Conservation (phyloP, 2,113 vertebrate genomes). For the Heteronetta atricapilla region DNA sequence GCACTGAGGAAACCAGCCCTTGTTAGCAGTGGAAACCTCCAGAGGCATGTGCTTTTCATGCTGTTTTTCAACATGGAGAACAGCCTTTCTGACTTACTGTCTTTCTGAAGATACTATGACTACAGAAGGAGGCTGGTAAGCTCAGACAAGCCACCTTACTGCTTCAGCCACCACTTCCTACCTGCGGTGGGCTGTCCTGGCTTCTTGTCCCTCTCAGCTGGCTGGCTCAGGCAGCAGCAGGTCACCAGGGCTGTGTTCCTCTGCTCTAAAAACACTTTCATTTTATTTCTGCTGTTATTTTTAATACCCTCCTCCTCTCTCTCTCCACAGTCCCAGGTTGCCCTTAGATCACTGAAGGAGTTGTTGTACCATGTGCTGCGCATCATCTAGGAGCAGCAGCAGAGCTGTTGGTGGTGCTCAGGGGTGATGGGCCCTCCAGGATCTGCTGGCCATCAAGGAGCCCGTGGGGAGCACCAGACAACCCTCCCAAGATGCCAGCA, state of each 20-base stretch:
- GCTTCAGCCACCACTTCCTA: background rate
- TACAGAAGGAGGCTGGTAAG: background rate
- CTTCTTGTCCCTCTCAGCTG: background rate
- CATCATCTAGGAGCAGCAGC: background rate
- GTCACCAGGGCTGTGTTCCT: background rate
- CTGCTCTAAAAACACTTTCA: background rate
- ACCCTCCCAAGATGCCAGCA: slow-evolving; percentile 23
- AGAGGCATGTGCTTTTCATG: background rate
- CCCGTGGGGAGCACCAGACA: background rate
- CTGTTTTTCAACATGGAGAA: background rate
- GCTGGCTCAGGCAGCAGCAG: background rate
- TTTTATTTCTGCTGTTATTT: background rate
- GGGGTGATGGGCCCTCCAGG: background rate
- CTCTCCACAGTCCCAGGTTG: background rate
- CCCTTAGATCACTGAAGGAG: background rate
- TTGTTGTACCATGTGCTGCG: background rate
- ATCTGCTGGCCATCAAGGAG: slow-evolving; percentile 29
- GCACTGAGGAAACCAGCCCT: slow-evolving; percentile 30
- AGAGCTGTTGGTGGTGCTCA: slow-evolving; percentile 4
- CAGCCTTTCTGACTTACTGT: background rate
- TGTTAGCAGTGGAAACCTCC: slow-evolving; percentile 16
- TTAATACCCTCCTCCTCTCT: background rate
- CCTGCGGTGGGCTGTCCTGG: background rate
- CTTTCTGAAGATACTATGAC: background rate
- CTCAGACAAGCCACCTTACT: background rate